Evolutionary conservation across 2,113 vertebrate genomes (phyloP).

Genomic region (Ameiurus melas): DNA sequence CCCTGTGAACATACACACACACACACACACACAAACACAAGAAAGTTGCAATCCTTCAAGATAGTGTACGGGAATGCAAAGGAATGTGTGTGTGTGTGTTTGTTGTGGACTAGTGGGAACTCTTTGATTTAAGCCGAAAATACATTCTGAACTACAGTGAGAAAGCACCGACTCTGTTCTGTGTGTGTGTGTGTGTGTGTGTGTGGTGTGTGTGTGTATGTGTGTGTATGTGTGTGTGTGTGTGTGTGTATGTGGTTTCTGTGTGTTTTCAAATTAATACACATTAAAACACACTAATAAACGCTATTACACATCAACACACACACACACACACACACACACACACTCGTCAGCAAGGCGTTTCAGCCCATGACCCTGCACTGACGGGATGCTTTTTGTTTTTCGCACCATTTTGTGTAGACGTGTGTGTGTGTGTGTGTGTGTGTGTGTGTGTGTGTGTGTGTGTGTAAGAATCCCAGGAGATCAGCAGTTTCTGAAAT

Average conservation of each 20-base stretch:
- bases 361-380: no score
- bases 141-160: slow-evolving; percentile 36
- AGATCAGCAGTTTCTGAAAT: no score
- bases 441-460: no score
- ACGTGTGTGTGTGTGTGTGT: no score
- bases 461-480: no score
- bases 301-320: background rate
- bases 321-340: slow-evolving; percentile 14
- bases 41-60: background rate
- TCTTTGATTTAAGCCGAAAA: slow-evolving; percentile 42
- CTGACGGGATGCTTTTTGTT: no score
- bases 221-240: slow-evolving; percentile 25
- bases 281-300: slow-evolving; percentile 3
- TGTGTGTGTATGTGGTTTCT: background rate
- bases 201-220: slow-evolving; percentile 25
- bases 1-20: slow-evolving; percentile 33
- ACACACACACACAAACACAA: slow-evolving; percentile 24
- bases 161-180: slow-evolving; percentile 17
- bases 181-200: slow-evolving; percentile 3
- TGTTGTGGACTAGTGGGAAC: slow-evolving; percentile 25
- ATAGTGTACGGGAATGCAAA: slow-evolving; percentile 17
- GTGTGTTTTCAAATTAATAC: background rate
- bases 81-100: slow-evolving; percentile 37
- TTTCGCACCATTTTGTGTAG: no score
- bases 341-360: background rate